These are phyloP conservation scores for Leptobrachium ailaonicum DNA, from an alignment of 2,113 vertebrate genomes.

Conservation along the genomic window DNA sequence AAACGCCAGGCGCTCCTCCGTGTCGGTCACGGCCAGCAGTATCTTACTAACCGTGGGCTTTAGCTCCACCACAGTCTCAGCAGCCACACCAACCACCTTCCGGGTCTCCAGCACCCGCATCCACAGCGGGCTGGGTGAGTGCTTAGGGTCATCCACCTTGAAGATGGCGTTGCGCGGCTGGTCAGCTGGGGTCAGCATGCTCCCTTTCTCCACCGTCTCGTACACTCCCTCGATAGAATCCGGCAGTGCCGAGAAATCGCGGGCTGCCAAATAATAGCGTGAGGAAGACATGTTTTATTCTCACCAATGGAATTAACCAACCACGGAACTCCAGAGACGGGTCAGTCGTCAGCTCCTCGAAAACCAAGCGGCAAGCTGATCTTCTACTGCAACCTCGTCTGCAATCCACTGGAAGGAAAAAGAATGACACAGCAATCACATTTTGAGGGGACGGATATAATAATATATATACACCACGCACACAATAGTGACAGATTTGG, in stretches of 20 bases:
- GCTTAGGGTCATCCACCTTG: not conserved
- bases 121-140: constrained; percentile 23
- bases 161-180: constrained; percentile 9
- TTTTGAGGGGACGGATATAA: too few species aligned
- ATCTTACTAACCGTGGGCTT: constrained; percentile 55
- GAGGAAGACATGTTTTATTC: constrained; percentile 14
- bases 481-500: too few species aligned
- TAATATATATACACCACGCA: too few species aligned
- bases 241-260: constrained; percentile 11
- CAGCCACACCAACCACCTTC: constrained; percentile 62
- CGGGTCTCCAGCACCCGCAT: constrained; percentile 68
- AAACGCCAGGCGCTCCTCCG: constrained; percentile 64
- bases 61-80: constrained; percentile 59
- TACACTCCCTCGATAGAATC: not conserved
- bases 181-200: constrained; percentile 25
- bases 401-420: too few species aligned
- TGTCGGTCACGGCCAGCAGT: constrained; percentile 69
- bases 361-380: too few species aligned
- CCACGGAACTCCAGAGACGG: not conserved
- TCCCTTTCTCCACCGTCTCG: constrained; percentile 33
- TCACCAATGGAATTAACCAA: not conserved
- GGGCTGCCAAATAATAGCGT: constrained; percentile 3
- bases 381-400: too few species aligned
- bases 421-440: too few species aligned
- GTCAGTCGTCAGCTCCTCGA: not conserved